These are phyloP conservation scores for Pogonophryne albipinna DNA, from an alignment of 2,797 vertebrate species.

Conservation along the genomic window DNA sequence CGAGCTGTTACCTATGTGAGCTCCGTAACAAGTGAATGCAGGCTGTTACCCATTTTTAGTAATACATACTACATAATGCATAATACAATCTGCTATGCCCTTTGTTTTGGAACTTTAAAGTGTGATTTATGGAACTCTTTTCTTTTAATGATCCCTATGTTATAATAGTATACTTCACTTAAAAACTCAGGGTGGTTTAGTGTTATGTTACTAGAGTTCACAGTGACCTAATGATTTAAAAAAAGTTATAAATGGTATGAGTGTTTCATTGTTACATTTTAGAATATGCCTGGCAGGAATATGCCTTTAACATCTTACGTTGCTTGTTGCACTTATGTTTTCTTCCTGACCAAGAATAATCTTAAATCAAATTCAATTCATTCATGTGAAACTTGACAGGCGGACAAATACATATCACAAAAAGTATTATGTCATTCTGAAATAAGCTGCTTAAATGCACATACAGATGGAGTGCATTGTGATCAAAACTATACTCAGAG, in stretches of 20 bases:
- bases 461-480: neutral
- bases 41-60: constrained; percentile 22
- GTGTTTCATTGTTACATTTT: neutral
- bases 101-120: neutral
- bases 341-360: neutral
- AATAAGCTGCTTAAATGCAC: neutral
- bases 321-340: neutral
- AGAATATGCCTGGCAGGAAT: neutral
- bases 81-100: no score
- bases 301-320: neutral
- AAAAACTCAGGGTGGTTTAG: neutral
- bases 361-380: neutral
- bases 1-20: constrained; percentile 43
- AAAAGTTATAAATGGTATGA: neutral
- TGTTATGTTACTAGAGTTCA: neutral
- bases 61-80: no score
- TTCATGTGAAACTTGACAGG: neutral
- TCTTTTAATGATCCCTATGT: neutral
- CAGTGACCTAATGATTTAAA: neutral
- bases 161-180: neutral
- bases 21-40: constrained; percentile 24
- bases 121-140: neutral
- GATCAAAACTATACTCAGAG: neutral
- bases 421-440: neutral
- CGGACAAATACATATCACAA: neutral